Evolutionary conservation across 2,113 vertebrate genomes (phyloP).

Genomic region (Poeciliopsis prolifica): DNA sequence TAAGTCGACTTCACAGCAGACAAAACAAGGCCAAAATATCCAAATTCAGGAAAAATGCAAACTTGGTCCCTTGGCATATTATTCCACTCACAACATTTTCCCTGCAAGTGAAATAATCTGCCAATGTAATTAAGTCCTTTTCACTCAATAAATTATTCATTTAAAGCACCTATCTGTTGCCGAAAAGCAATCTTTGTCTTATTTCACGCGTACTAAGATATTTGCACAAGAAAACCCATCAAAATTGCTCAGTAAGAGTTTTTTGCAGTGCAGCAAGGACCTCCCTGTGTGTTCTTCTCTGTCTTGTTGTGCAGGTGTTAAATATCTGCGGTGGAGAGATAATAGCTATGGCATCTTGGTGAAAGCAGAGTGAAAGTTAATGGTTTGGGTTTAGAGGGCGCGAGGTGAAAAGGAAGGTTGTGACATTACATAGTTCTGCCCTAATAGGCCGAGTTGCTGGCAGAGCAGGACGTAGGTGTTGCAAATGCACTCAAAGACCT

Average conservation of each 20-base stretch:
- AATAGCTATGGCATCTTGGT: conserved; percentile 44
- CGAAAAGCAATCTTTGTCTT: too few species aligned
- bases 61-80: too few species aligned
- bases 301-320: conserved; percentile 57
- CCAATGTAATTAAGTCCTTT: too few species aligned
- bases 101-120: too few species aligned
- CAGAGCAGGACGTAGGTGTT: conserved; percentile 64
- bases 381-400: conserved; percentile 59
- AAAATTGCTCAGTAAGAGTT: background rate
- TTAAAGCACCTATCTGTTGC: too few species aligned
- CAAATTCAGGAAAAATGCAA: too few species aligned
- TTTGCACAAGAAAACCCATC: too few species aligned
- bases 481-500: conserved; percentile 61
- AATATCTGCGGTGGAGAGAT: conserved; percentile 53
- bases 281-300: conserved; percentile 23
- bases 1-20: too few species aligned
- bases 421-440: conserved; percentile 71
- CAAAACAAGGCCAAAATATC: too few species aligned
- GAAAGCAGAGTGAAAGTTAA: conserved; percentile 76
- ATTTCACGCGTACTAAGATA: too few species aligned
- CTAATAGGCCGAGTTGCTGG: conserved; percentile 58
- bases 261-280: background rate
- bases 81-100: too few species aligned
- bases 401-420: conserved; percentile 60
- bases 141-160: too few species aligned